Conservation (phyloP, 1,140 invertebrate species). For the Ditylenchus dipsaci region DNA sequence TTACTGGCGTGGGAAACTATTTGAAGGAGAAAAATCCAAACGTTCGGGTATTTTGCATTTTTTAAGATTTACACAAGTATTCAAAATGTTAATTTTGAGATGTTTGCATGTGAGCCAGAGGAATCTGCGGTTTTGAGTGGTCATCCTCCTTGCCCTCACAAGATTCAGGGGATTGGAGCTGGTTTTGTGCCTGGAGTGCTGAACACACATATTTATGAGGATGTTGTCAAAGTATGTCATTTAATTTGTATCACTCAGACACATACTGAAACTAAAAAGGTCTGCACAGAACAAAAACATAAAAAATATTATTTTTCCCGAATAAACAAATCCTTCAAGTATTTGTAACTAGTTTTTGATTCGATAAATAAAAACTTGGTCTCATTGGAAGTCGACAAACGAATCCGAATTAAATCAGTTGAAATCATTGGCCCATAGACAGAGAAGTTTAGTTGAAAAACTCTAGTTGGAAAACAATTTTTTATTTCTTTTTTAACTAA, state of each 20-base stretch:
- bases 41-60: constrained; percentile 26
- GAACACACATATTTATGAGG: constrained; percentile 49
- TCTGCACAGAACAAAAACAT: too few species aligned
- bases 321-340: too few species aligned
- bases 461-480: too few species aligned
- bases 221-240: constrained; percentile 15
- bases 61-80: constrained; percentile 18
- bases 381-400: too few species aligned
- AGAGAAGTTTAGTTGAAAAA: too few species aligned
- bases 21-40: constrained; percentile 48
- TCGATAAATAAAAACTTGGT: too few species aligned
- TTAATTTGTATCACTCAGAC: background rate
- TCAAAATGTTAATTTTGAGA: constrained; percentile 23
- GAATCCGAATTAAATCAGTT: too few species aligned
- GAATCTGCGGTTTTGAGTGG: constrained; percentile 52
- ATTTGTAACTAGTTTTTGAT: too few species aligned
- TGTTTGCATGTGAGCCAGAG: constrained; percentile 52
- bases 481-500: too few species aligned
- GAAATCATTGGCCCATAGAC: too few species aligned
- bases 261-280: too few species aligned
- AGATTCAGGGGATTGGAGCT: constrained; percentile 55
- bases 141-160: constrained; percentile 41
- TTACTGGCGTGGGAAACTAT: constrained; percentile 50
- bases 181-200: constrained; percentile 49
- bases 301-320: too few species aligned